A percentile compares a stretch with the other conserved stretches of the same genome.
These are phyloP conservation scores for Aythya baeri DNA, from an alignment of 2,113 vertebrate genomes.

Conservation along the genomic window DNA sequence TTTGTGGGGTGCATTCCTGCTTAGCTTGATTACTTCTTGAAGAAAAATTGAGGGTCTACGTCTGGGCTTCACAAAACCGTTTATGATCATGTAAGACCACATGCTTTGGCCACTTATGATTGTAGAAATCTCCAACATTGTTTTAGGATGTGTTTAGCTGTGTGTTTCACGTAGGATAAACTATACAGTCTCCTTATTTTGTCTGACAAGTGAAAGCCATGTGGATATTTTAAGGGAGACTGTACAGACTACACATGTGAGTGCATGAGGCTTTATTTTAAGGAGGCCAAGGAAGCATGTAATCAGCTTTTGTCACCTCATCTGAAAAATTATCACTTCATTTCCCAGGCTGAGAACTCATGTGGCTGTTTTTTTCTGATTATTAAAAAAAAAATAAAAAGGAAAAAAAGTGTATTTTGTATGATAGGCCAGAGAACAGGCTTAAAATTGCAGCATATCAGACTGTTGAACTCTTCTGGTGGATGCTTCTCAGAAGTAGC, in stretches of 20 bases:
- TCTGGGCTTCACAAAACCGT: not conserved
- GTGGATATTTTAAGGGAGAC: not conserved
- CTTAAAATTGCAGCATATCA: not conserved
- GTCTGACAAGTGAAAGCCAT: not conserved
- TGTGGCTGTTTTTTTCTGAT: not conserved
- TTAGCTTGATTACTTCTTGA: not conserved
- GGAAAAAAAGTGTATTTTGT: not conserved
- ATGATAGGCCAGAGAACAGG: not conserved
- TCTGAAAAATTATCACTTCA: not conserved
- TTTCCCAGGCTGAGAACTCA: not conserved
- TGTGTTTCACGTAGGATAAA: not conserved
- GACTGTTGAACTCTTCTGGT: not conserved
- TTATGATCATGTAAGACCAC: not conserved
- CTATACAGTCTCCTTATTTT: not conserved
- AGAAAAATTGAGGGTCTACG: not conserved
- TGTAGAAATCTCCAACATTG: not conserved
- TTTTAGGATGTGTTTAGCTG: not conserved
- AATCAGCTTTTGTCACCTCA: not conserved
- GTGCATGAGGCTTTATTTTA: not conserved
- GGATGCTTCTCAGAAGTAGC: not conserved
- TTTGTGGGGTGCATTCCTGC: not conserved
- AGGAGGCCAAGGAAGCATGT: not conserved
- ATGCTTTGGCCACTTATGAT: not conserved
- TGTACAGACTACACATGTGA: rapidly evolving
- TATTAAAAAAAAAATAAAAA: not conserved